These are phyloP conservation scores for Teinopalpus imperialis DNA, from an alignment of 2,888 invertebrate genomes.

Conservation along the genomic window DNA sequence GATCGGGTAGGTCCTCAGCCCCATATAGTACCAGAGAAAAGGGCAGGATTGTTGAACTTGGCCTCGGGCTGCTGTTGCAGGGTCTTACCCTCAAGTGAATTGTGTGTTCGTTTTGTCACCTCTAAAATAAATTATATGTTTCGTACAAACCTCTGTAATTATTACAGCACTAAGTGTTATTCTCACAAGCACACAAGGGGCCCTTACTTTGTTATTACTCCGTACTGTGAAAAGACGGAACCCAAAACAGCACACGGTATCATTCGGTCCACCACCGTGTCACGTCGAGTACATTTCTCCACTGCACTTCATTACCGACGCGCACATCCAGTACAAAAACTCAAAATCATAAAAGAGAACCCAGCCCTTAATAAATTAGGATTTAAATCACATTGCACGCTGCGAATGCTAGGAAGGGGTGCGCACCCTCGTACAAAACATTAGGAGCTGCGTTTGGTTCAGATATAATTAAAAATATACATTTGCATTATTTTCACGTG, in stretches of 20 bases:
- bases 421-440: conserved; percentile 51
- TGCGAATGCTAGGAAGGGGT: conserved; percentile 50
- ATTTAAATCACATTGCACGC: conserved; percentile 27
- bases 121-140: too few relatives aligned
- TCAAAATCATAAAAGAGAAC: conserved; percentile 29
- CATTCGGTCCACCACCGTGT: neutral
- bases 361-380: conserved; percentile 27
- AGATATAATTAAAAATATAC: conserved; percentile 58
- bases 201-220: too few relatives aligned
- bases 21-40: too few relatives aligned
- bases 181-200: too few relatives aligned
- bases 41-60: too few relatives aligned
- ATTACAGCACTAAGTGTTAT: too few relatives aligned
- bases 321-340: conserved; percentile 32
- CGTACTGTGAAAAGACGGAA: too few relatives aligned
- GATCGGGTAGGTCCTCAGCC: too few relatives aligned
- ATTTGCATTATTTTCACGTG: conserved; percentile 38
- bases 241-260: neutral
- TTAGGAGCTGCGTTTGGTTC: conserved; percentile 43
- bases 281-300: conserved; percentile 30
- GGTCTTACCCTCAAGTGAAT: too few relatives aligned
- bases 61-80: too few relatives aligned
- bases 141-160: too few relatives aligned
- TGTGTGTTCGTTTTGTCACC: too few relatives aligned
- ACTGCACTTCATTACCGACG: conserved; percentile 42